A percentile compares a stretch with the other conserved stretches of the same genome.
Conservation (phyloP, 2,113 vertebrate genomes). For the Noctilio leporinus region DNA sequence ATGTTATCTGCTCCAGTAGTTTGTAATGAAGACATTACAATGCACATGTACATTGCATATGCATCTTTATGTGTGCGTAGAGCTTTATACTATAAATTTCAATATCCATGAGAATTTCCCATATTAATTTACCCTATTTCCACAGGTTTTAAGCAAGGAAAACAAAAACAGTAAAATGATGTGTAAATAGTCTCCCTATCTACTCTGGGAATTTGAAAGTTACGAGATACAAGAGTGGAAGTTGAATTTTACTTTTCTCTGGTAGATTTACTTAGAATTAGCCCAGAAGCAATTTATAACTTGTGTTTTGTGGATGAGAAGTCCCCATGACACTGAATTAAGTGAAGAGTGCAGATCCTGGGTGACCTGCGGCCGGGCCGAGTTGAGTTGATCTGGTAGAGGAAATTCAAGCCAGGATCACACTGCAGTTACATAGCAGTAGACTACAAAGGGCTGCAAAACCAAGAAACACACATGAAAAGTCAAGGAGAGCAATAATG, state of each 20-base stretch:
- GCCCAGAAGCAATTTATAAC: background rate
- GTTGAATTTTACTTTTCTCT: constrained; percentile 2
- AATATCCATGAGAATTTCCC: background rate
- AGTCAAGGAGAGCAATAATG: background rate
- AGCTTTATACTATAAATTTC: background rate
- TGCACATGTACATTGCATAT: background rate
- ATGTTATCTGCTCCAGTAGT: background rate
- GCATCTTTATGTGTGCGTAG: background rate
- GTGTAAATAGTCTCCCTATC: background rate
- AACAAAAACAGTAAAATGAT: background rate
- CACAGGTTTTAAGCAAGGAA: background rate
- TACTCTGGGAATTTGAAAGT: background rate
- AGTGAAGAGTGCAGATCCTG: background rate
- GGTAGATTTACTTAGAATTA: constrained; percentile 7
- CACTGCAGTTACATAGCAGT: background rate
- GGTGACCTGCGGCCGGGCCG: background rate
- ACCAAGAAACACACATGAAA: background rate
- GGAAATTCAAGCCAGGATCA: background rate
- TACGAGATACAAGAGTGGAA: background rate
- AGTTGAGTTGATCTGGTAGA: background rate
- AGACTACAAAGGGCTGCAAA: background rate
- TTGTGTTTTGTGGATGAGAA: background rate
- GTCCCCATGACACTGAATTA: background rate
- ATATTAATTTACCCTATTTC: background rate
- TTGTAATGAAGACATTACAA: background rate